Base-by-base conservation (phyloP, 1,140 invertebrate species). In the Neuroterus valhalla region DNA sequence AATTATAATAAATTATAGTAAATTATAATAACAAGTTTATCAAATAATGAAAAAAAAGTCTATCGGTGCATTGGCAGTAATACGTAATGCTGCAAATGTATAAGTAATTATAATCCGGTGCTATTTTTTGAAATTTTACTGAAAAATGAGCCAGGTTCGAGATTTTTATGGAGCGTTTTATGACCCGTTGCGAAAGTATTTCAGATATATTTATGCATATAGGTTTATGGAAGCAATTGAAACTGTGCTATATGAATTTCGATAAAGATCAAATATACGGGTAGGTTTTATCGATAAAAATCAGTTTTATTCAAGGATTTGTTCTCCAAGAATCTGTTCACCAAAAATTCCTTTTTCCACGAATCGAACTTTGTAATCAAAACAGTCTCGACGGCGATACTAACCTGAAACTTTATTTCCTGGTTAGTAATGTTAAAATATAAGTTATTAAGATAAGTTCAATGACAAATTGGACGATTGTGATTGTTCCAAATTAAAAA, bases 41-140 rank as follows among this genome's bases (percentile, higher is more conserved):
- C 8, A 55, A 55, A 55, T 55, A 55, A 23, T 55, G 4, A 8
- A 10, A 17, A 50, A 50, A 50, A 38, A 62, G 31, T 62, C 15
- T 46, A 15, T 26, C 21, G 68, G 43, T 69, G 45, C 43, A 66
- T 66, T 45, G 55, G 21, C 45, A 43, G 55, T 72, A 19, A 66
- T 66, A 45, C 70, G 70, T 66, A 62, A 72, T 38, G 70, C 69
- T 70, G 31, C n/a, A 44, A 44, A 44, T 11, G 21, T 62, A 62
- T 71, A 45, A 12, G 70, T 71, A 62, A 23, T 46, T 45, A n/a
- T 38, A 42, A 17, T 68, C 31, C 31, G 66, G 66, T 66, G 38
- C 52, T 48, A 48, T 73, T 52, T 55, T 68, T 19, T 55, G 66
- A 75, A 38, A n/a, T 23, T 75, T 45, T 66, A 62, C 55, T 62